A percentile compares a stretch with the other conserved stretches of the same genome.
Evolutionary conservation across 2,797 vertebrate genomes (phyloP).

Genomic region (Acanthiza pusilla): DNA sequence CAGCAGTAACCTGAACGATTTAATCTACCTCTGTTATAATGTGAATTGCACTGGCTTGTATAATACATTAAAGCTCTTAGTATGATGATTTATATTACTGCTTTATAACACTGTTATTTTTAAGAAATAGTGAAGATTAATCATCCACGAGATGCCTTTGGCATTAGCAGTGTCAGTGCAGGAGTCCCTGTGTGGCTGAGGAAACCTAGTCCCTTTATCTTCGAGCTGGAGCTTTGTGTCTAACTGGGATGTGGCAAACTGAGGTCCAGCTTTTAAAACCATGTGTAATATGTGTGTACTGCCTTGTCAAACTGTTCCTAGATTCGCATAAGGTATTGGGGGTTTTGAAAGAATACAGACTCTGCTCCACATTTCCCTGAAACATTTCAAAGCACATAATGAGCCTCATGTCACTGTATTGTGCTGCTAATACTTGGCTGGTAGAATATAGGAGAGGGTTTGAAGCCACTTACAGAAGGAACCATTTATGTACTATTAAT

Average conservation of each 20-base stretch:
- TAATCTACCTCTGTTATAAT: background rate
- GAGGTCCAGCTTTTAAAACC: background rate
- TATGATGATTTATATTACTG: background rate
- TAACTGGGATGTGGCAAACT: background rate
- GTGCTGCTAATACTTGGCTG: background rate
- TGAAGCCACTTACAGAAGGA: background rate
- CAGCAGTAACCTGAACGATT: background rate
- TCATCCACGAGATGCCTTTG: accelerated
- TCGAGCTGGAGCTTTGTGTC: background rate
- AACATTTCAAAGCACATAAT: background rate
- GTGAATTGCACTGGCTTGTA: background rate
- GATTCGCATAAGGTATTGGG: background rate
- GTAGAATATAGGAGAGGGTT: background rate
- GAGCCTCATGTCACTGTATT: background rate
- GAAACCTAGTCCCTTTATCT: background rate
- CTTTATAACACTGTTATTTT: background rate
- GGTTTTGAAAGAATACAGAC: background rate
- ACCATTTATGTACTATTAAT: background rate
- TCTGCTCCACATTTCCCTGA: background rate
- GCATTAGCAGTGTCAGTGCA: background rate
- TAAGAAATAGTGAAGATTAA: background rate
- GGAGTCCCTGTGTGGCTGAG: background rate
- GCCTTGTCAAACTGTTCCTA: background rate
- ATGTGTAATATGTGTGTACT: background rate
- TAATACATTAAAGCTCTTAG: background rate